Evolutionary conservation across 2,797 vertebrate species (phyloP).

Genomic region (Pagetopsis macropterus): DNA sequence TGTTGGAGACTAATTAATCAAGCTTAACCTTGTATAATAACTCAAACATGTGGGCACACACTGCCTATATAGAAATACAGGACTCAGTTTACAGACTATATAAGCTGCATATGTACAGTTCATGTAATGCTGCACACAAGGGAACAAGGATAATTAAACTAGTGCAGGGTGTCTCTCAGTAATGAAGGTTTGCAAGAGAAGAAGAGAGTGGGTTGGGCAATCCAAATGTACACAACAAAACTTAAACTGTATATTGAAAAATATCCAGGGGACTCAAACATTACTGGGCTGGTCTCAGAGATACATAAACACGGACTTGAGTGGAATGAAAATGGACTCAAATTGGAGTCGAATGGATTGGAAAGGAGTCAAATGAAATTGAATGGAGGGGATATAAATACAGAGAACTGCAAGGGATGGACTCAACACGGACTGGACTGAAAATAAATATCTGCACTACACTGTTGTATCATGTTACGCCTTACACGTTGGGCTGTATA

Average conservation of each 20-base stretch:
- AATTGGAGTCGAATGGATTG: constrained; percentile 37
- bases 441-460: constrained; percentile 68
- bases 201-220: constrained; percentile 15
- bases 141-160: constrained; percentile 61
- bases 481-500: constrained; percentile 77
- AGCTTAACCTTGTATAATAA: constrained; percentile 46
- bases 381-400: constrained; percentile 33
- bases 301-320: constrained; percentile 32
- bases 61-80: constrained; percentile 62
- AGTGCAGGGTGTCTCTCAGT: constrained; percentile 29
- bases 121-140: constrained; percentile 45
- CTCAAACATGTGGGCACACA: constrained; percentile 53
- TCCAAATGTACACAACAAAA: constrained; percentile 45
- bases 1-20: constrained; percentile 28
- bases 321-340: constrained; percentile 27
- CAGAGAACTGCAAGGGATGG: constrained; percentile 38
- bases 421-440: constrained; percentile 50
- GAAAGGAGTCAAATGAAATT: constrained; percentile 37
- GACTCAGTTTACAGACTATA: constrained; percentile 61
- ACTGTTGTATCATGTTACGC: constrained; percentile 71
- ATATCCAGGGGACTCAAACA: constrained; percentile 41
- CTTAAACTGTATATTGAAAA: constrained; percentile 48
- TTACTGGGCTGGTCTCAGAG: constrained; percentile 78
- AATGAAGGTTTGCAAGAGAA: constrained; percentile 41
- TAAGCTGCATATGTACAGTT: constrained; percentile 54